These are phyloP conservation scores for Harpalus rufipes DNA, from an alignment of 2,888 invertebrate genomes.

Conservation along the genomic window DNA sequence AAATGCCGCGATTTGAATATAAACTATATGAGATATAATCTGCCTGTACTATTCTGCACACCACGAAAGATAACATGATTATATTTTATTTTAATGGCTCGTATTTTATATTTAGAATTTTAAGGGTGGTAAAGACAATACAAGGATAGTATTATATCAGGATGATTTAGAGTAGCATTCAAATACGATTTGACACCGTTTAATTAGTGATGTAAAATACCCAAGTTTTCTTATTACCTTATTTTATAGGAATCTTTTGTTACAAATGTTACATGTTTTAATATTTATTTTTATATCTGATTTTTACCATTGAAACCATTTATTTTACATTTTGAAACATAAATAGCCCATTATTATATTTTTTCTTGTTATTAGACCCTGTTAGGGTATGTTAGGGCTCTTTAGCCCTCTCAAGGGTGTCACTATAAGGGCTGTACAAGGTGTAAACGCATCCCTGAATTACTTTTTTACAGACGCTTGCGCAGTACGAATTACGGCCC, in stretches of 20 bases:
- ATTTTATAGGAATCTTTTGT: too few species aligned
- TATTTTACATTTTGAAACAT: too few species aligned
- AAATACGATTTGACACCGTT: too few species aligned
- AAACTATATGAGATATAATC: conserved; percentile 15
- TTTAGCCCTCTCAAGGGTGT: conserved; percentile 55
- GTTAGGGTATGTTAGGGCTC: not conserved
- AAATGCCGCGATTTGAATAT: conserved; percentile 29
- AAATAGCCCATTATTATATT: conserved; percentile 14
- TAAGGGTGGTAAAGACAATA: not conserved
- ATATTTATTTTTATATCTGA: too few species aligned
- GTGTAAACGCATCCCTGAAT: conserved; percentile 61
- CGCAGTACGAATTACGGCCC: conserved; percentile 20
- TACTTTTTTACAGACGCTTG: conserved; percentile 38
- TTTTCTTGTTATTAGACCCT: conserved; percentile 13
- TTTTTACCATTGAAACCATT: too few species aligned
- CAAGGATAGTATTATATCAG: too few species aligned
- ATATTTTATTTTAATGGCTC: conserved; percentile 6
- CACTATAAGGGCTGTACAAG: conserved; percentile 46
- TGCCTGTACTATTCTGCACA: not conserved
- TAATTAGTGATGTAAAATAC: too few species aligned
- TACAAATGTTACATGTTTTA: too few species aligned
- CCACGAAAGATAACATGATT: not conserved
- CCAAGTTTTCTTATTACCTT: too few species aligned
- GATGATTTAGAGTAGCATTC: too few species aligned
- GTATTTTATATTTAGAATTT: not conserved